phyloP scores from a whole-genome alignment of 2,888 invertebrate species.

The Diplazon laetatorius region DNA sequence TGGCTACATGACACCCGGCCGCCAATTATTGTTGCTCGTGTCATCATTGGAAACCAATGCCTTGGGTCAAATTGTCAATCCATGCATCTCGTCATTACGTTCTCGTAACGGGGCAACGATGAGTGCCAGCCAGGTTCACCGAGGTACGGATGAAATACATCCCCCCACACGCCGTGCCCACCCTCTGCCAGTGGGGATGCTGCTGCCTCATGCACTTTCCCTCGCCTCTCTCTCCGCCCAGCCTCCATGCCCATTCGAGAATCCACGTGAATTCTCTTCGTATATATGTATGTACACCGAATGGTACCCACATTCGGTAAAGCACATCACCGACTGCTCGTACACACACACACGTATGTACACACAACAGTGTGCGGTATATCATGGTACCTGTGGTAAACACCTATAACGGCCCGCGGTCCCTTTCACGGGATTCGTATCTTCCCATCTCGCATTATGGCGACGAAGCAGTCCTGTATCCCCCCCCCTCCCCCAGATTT shows the following conservation, averaged over 20 bases:
- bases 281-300: background rate
- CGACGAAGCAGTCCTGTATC: slow-evolving; percentile 29
- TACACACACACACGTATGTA: slow-evolving; percentile 2
- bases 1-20: slow-evolving; percentile 59
- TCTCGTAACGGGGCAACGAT: slow-evolving; percentile 64
- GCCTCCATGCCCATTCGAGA: slow-evolving; percentile 2
- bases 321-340: slow-evolving; percentile 3
- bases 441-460: slow-evolving; percentile 28
- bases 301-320: slow-evolving; percentile 7
- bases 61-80: slow-evolving; percentile 79
- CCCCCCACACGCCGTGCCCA: background rate
- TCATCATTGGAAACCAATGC: slow-evolving; percentile 72
- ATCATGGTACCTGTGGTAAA: slow-evolving; percentile 22
- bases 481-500: no score
- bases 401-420: slow-evolving; percentile 47
- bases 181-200: background rate
- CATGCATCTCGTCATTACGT: slow-evolving; percentile 79
- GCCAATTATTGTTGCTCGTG: slow-evolving; percentile 70
- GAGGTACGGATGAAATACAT: slow-evolving; percentile 15
- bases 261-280: slow-evolving; percentile 7
- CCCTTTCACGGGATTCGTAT: slow-evolving; percentile 29
- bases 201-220: slow-evolving; percentile 2
- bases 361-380: slow-evolving; percentile 14
- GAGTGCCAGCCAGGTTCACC: slow-evolving; percentile 28
- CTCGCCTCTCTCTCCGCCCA: background rate